These are phyloP conservation scores for Phaethon lepturus DNA, from an alignment of 2,113 vertebrate genomes.

Conservation along the genomic window DNA sequence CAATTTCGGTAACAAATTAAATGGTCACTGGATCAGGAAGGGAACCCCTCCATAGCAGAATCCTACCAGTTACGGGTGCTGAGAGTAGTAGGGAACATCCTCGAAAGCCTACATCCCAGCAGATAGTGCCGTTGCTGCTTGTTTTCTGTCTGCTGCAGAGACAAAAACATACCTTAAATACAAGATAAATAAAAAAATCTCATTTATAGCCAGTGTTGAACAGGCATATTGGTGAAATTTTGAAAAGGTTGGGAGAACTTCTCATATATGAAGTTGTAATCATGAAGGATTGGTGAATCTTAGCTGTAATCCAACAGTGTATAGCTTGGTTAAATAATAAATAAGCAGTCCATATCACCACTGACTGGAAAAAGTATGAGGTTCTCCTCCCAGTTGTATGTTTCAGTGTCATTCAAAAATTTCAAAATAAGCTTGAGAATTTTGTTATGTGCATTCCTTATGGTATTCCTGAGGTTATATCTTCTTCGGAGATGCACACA, in stretches of 20 bases:
- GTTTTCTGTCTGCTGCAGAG: background rate
- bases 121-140: background rate
- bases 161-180: background rate
- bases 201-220: background rate
- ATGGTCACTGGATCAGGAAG: background rate
- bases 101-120: background rate
- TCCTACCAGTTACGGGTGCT: background rate
- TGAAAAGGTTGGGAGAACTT: background rate
- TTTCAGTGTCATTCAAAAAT: constrained; percentile 22
- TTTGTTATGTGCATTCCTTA: background rate
- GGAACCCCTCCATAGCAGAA: background rate
- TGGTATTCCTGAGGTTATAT: background rate
- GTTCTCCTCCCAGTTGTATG: background rate
- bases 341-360: background rate
- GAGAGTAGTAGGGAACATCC: too few relatives aligned
- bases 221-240: background rate
- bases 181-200: background rate
- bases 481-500: constrained; percentile 11
- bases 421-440: constrained; percentile 24
- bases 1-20: background rate
- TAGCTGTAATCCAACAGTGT: background rate
- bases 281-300: background rate
- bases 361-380: background rate
- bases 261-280: background rate
- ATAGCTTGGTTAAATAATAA: background rate